Evolutionary conservation across 2,888 invertebrate genomes (phyloP), one percentile per base, ranked within the genome.

Genomic region (Anthrax anthrax): DNA sequence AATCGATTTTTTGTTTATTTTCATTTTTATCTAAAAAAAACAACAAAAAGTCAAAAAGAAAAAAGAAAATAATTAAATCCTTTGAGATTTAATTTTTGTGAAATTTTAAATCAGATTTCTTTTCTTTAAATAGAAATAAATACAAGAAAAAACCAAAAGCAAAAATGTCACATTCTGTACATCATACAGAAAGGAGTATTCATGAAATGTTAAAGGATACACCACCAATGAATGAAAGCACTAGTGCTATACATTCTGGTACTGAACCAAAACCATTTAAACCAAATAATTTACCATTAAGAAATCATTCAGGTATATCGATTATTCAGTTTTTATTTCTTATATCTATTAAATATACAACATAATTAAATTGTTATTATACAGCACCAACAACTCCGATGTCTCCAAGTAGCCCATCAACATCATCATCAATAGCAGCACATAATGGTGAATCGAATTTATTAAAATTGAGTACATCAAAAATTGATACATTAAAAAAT

Each of bases 401-500:
- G 56, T 63, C 70, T 42, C 70, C 71, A 36, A 69, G 62, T 16
- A 63, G 60, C 50, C 62, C 64, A 39, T 18, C 67, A 52, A 64
- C 65, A 47, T 64, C 67, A 18, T 64, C 77, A 3, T n/a, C n/a
- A n/a, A n/a, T n/a, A n/a, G 23, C 23, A 23, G 70, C 77, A 17
- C 76, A 76, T 56, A 80, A 80, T 60, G 79, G 79, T 37, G 78
- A 77, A 52, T 73, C 76, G 14, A 74, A 77, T 2, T 43, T 51
- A 23, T 37, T 52, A 10, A 49, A 77, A 80, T 46, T 74, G 77
- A 3, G 73, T 77, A n/a, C 81, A 18, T 85, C 88, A 40, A 86
- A 91, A 67, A 82, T 97, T 61, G 96, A 96, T 65, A 81, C 85
- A 48, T 73, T 97, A 51, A 90, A 87, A 64, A 91, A 87, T 64